Base-by-base conservation (phyloP, 2,113 vertebrate genomes). In the Xenotilapia flavipinnis region DNA sequence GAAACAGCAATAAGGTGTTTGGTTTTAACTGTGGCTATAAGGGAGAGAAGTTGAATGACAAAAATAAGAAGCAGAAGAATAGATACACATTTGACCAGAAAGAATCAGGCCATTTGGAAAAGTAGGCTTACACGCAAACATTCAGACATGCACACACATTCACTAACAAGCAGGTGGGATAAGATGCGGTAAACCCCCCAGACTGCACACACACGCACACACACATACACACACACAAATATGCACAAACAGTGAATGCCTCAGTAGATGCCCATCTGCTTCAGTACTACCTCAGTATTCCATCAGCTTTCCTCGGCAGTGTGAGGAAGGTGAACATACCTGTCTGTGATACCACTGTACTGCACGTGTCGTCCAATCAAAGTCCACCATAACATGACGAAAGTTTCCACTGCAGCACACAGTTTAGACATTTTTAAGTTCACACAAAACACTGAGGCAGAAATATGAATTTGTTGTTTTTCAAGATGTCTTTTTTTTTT, bases 71-170 rank as follows among this genome's bases (percentile, higher is more conserved):
- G 45, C 75, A 81, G 54, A 58, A 68, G 42, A 84, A 81, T 10
- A 89, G n/a, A 92, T 86, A 80, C 79, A 87, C 83, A 82, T 60
- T 85, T 83, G 75, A 88, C 23, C 55, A 87, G 58, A 85, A 38
- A 85, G 54, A 88, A 79, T 77, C 75, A 26, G 75, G 28, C 38
- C 54, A 65, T 68, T 87, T 81, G 70, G 81, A 45, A 89, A 84
- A 86, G 28, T 45, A 40, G 31, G 77, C 81, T 79, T 79, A 83
- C 83, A 88, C 36, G 55, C 10, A 79, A 70, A 82, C 75, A 75
- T 84, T 87, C 60, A 85, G 33, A 56, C 83, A 82, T 75, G 33
- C 14, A 83, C 26, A 85, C 7, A 83, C 80, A 86, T 12, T 21
- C n/a, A 87, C 19, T 68, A 28, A 87, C 51, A 65, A 40, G 83